Base-by-base conservation (phyloP, 2,797 vertebrate species). In the Lepus townsendii region DNA sequence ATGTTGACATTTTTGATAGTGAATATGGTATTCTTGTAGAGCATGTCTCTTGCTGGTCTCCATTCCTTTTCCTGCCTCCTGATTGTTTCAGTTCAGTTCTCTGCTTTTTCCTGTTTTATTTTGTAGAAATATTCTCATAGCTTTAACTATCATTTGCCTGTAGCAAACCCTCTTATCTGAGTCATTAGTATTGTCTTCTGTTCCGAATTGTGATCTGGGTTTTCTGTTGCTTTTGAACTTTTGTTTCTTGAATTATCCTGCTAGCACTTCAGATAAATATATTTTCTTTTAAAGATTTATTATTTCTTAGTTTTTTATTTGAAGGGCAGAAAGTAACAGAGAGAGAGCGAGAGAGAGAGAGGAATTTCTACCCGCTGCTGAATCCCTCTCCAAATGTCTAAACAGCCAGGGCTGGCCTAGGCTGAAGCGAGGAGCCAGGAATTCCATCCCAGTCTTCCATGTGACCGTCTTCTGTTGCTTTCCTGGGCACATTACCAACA, bases 131-230 rank as follows among this genome's bases (percentile, higher is more conserved):
- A 20, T 91, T 85, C 30, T 71, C 47, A 50, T 12, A 52, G 63
- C 38, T 78, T 90, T 73, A 69, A 35, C n/a, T 71, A 35, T 68
- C 79, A 63, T 0, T 73, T 92, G n/a, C 19, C n/a, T 60, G 17
- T 27, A 27, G 20, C 62, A 14, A 30, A 14, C 42, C 7, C 32
- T 6, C 54, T 86, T 90, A 47, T 79, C 65, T 77, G 26, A 68
- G 88, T 88, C 57, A 80, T 30, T 69, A 78, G 38, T 82, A 35
- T 85, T 38, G 50, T 63, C 57, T 57, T 86, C 38, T 54, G 22
- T 69, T 88, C 63, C 35, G 63, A 80, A 52, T 83, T 73, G 52
- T 82, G 8, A 86, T 96, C 60, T 83, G 14, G 87, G 19, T 93
- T 89, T 89, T 24, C 38, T 87, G 7, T 73, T 83, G 35, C 68